phyloP scores from a whole-genome alignment of 2,113 vertebrate genomes.

The Gallinago jamesoni region DNA sequence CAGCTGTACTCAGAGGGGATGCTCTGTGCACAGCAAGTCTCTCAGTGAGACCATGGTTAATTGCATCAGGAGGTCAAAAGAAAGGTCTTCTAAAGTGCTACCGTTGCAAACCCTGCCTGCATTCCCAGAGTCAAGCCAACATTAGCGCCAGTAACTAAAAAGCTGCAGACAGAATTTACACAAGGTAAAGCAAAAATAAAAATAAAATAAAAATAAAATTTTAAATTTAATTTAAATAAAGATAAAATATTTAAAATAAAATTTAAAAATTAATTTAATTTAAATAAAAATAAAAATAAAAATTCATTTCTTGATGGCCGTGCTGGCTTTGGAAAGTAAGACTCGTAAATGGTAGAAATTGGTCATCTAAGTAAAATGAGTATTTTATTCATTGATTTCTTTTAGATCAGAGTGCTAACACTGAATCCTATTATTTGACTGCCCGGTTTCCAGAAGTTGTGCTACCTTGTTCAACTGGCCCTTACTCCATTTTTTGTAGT shows the following conservation, averaged over 20 bases:
- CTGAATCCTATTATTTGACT: not conserved
- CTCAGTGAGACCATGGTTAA: not conserved
- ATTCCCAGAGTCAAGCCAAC: not conserved
- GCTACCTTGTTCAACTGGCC: not conserved
- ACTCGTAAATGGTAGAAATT: not conserved
- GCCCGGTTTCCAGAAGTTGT: not conserved
- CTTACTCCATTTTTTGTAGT: not conserved
- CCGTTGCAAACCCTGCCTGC: not conserved
- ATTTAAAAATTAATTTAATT: too few relatives aligned
- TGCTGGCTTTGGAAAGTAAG: not conserved
- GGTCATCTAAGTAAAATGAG: not conserved
- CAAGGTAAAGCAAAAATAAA: not conserved
- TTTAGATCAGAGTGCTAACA: not conserved
- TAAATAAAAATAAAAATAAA: not conserved
- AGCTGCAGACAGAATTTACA: not conserved
- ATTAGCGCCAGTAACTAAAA: not conserved
- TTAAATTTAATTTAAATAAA: too few relatives aligned
- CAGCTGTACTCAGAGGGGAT: constrained; percentile 33
- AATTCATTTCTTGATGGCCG: not conserved
- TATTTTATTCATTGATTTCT: not conserved
- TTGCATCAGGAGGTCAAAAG: constrained; percentile 4
- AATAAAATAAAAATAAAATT: not conserved
- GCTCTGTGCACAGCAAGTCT: not conserved
- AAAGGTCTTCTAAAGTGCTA: not conserved
- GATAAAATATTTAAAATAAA: too few relatives aligned